Evolutionary conservation across 1,140 invertebrate species (phyloP), one percentile per base, ranked within the genome.

Genomic region (Leptinotarsa lineolata): DNA sequence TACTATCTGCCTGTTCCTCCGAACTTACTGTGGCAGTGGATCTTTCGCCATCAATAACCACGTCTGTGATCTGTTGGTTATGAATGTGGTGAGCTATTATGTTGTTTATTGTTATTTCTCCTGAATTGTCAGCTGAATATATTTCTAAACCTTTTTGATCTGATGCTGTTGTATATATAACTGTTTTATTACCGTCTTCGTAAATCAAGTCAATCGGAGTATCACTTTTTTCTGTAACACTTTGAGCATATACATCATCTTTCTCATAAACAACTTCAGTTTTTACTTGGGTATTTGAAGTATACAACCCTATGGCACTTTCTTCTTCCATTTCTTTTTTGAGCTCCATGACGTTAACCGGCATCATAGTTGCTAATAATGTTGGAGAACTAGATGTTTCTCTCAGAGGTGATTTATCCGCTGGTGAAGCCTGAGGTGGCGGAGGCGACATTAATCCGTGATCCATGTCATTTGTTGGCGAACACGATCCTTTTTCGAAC

Each of bases 151-250:
- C 83, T 83, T 87, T 84, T 76, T 85, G 86, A 72, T 87, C 86
- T 21, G 84, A 69, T 0, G 90, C 89, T 54, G 92, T 92, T 16
- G 92, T 93, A 78, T 93, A 93, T 81, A 93, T 93, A 22, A 93
- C 91, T 0, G 92, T 93, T 81, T 93, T 92, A 80, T 92, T 92
- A 30, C 92, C 92, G 77, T 93, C 92, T 80, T 93, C 92, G 83
- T 93, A 93, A 78, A 93, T 93, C 70, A 93, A 84, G 85, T 93
- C 92, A 78, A 93, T 92, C 73, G 90, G 91, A 54, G 90, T 89
- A 84, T 91, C 86, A 80, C 91, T 81, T 85, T 84, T 90, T 46
- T 90, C 89, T n/a, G 89, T 86, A 77, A 89, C 88, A 68, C 85
- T 86, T 70, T 89, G 86, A 79, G 87, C 85, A 84, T 90, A 86